Conservation (phyloP, 2,113 vertebrate species). For the Nycticebus coucang region DNA sequence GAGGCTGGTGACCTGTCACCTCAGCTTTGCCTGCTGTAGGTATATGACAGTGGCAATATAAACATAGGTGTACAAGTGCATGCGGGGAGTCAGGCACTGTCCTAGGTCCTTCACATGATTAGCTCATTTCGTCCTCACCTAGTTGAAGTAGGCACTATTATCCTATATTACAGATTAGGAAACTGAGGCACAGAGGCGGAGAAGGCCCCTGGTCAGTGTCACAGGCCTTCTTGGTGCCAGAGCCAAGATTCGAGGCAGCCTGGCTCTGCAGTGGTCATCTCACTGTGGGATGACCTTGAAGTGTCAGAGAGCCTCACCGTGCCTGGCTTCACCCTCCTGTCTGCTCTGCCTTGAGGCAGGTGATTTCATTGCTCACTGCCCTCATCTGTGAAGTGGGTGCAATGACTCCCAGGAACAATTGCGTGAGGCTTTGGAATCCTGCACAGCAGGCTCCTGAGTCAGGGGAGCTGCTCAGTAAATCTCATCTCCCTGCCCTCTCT, state of each 20-base stretch:
- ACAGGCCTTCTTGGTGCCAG: not conserved
- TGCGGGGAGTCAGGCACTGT: not conserved
- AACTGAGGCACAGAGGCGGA: not conserved
- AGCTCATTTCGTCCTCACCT: not conserved
- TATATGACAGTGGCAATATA: not conserved
- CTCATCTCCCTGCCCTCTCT: not conserved
- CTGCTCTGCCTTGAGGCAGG: not conserved
- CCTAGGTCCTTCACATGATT: not conserved
- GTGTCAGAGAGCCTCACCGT: not conserved
- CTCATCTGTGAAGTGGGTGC: not conserved
- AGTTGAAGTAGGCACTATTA: not conserved
- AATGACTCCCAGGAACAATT: accelerated
- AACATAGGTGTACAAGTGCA: too few species aligned
- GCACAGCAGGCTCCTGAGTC: not conserved
- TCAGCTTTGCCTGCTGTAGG: not conserved
- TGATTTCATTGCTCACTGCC: not conserved
- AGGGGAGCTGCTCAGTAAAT: not conserved
- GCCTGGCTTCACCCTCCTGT: not conserved
- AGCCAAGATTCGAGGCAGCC: not conserved
- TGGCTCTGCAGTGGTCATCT: not conserved
- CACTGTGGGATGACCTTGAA: accelerated
- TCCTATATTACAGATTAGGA: not conserved
- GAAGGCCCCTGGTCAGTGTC: not conserved
- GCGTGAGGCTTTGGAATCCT: not conserved
- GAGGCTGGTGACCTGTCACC: not conserved